Evolutionary conservation across 1,140 invertebrate genomes (phyloP).

Genomic region (Cyphomyrmex costatus): DNA sequence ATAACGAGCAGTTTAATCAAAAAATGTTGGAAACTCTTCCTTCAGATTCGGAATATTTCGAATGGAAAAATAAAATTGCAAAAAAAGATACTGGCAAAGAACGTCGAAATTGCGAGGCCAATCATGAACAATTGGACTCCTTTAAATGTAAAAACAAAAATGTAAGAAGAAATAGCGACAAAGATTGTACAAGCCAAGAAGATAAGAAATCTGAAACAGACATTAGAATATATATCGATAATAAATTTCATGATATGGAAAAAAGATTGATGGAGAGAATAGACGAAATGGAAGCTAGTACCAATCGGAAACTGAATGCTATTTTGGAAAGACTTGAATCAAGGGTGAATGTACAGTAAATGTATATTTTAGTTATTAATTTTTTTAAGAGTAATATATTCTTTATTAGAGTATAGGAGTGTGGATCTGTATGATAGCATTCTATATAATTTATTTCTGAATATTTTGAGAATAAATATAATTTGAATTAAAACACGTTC

Average conservation of each 20-base stretch:
- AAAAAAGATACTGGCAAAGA: conserved; percentile 40
- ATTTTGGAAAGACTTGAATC: conserved; percentile 75
- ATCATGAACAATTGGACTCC: background rate
- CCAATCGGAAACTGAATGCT: conserved; percentile 81
- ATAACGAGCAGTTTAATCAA: conserved; percentile 63
- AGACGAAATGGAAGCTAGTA: conserved; percentile 77
- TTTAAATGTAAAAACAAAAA: conserved; percentile 36
- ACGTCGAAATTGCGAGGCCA: background rate
- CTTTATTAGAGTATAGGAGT: too few relatives aligned
- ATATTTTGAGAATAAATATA: too few relatives aligned
- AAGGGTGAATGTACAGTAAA: conserved; percentile 45
- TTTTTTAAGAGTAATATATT: background rate
- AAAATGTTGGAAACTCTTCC: conserved; percentile 61
- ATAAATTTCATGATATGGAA: conserved; percentile 83
- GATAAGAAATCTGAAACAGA: conserved; percentile 58
- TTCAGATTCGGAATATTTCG: conserved; percentile 22
- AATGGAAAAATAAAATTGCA: conserved; percentile 38
- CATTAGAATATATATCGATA: conserved; percentile 80
- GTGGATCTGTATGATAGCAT: too few relatives aligned
- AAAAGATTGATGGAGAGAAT: conserved; percentile 79
- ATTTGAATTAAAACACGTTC: too few relatives aligned
- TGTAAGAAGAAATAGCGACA: conserved; percentile 34
- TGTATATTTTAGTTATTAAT: conserved; percentile 13
- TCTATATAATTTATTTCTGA: too few relatives aligned
- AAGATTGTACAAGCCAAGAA: background rate